Evolutionary conservation across 1,140 invertebrate genomes (phyloP), one percentile per base, ranked within the genome.

Genomic region (Hydropsyche tenuis): DNA sequence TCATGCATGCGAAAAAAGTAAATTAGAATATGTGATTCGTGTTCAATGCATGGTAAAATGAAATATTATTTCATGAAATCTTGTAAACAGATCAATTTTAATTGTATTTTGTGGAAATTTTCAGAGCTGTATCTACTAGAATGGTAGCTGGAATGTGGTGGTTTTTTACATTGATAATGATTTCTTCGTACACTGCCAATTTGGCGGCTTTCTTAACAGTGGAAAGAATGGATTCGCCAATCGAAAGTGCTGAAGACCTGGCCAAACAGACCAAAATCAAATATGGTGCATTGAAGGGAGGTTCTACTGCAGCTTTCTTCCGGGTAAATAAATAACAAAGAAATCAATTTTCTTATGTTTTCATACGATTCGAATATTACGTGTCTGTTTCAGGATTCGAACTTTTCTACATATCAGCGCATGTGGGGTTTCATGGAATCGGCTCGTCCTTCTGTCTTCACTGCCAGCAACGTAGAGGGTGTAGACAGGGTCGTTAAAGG

Each of bases 101-200:
- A 20, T n/a, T 37, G 60, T 42, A 18, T 37, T 56, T 42, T 70
- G 25, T 60, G 23, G 42, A 27, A 72, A 75, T 25, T 83, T 85
- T 56, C 80, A 94, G 93, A 84, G 93, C 93, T 63, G 88, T 94
- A 9, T 94, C 93, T 1, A 97, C 95, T 0, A 86, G 95, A 73
- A 93, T 96, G 89, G 93, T 97, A 3, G 94, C 94, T 9, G 88
- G 88, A 46, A 96, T 95, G 87, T 98, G 96, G 96, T 98, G 96
- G 96, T 97, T 98, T 84, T 98, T 98, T 85, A 98, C 96, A 0
- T 86, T 99, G 16, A 98, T 99, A 78, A 97, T 99, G 91, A 98
- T 99, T 79, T 98, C 96, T 14, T 98, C 96, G 0, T 99, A 99
- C 84, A 99, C 97, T 23, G 97, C 97, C 37, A 98, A 99, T 83